These are phyloP conservation scores for Cepphus grylle DNA, from an alignment of 2,113 vertebrate genomes.

Conservation along the genomic window DNA sequence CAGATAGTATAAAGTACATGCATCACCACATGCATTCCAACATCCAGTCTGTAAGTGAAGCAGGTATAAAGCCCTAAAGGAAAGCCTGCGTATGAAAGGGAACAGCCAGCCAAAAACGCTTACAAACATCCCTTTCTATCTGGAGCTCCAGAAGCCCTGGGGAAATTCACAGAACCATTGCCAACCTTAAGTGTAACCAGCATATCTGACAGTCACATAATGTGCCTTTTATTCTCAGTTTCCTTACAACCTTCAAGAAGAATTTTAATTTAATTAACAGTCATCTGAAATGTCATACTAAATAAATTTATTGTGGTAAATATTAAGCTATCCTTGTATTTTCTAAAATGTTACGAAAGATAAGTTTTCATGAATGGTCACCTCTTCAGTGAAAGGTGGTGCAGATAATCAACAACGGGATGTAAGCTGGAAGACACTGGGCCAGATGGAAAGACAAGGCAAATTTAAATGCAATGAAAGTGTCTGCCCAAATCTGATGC, in stretches of 20 bases:
- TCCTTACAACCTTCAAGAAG: neutral
- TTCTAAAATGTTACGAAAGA: neutral
- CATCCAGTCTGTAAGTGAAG: neutral
- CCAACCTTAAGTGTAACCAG: neutral
- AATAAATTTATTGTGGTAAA: neutral
- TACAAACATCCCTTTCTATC: neutral
- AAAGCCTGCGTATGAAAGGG: neutral
- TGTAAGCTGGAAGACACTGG: neutral
- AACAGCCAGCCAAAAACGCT: neutral
- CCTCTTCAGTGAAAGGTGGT: neutral
- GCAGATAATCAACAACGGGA: neutral
- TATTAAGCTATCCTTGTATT: neutral
- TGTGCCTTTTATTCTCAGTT: neutral
- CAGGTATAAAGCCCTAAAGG: neutral
- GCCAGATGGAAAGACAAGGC: neutral
- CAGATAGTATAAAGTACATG: neutral
- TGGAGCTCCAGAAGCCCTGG: neutral
- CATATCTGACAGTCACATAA: neutral
- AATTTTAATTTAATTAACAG: constrained; percentile 6
- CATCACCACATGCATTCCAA: neutral
- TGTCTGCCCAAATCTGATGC: neutral
- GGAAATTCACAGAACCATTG: neutral
- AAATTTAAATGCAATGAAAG: neutral
- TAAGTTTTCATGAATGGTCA: neutral
- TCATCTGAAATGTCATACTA: neutral